These are phyloP conservation scores for Mormyrops attenuatus DNA, from an alignment of 2,797 vertebrate species.

Conservation along the genomic window DNA sequence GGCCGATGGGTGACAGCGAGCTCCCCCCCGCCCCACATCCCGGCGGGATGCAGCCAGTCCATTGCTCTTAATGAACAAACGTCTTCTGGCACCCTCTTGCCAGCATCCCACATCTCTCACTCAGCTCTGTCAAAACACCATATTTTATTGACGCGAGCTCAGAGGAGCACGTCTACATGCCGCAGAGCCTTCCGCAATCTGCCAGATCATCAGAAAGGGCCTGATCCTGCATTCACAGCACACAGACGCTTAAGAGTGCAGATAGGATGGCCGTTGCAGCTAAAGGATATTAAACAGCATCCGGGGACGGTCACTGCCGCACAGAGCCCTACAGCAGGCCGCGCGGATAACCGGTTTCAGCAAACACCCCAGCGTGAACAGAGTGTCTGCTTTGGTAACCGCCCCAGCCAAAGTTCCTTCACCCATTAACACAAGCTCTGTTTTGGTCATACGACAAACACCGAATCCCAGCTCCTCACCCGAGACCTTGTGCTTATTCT, in stretches of 20 bases:
- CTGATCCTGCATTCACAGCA: not conserved
- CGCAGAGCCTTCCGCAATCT: not conserved
- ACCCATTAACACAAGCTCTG: not conserved
- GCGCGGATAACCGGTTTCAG: not conserved
- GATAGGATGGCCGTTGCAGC: not conserved
- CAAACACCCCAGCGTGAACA: not conserved
- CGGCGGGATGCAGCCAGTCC: not conserved
- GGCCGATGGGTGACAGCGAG: not conserved
- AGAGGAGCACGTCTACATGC: conserved; percentile 6
- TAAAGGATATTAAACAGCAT: not conserved
- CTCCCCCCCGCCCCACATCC: not conserved
- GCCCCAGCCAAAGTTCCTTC: not conserved
- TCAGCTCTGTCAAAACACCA: conserved; percentile 31
- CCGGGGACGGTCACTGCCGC: not conserved
- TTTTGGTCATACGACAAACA: not conserved
- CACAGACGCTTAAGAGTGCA: not conserved
- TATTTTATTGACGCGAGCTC: conserved; percentile 32
- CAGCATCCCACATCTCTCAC: not conserved
- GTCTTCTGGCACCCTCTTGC: not conserved
- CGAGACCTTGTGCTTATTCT: not conserved
- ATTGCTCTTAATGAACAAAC: not conserved
- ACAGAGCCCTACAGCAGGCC: not conserved
- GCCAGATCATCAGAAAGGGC: not conserved
- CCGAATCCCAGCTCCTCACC: not conserved
- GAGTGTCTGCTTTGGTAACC: not conserved